Evolutionary conservation across 2,113 vertebrate genomes (phyloP), one percentile per base, ranked within the genome.

Genomic region (Neoarius graeffei): DNA sequence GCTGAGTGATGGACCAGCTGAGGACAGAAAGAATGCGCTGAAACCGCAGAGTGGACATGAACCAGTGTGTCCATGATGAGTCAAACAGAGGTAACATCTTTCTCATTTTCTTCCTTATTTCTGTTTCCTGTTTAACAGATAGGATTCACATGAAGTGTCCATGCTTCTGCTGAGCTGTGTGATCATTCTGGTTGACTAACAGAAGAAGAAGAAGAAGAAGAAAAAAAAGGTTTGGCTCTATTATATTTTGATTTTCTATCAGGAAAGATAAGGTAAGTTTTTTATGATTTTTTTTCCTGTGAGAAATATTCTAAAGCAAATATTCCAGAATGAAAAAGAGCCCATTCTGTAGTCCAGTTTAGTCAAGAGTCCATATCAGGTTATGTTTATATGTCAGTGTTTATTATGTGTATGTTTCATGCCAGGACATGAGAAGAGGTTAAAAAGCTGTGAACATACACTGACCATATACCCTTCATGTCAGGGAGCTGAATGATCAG

Each of bases 81-180:
- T 76, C 87, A 87, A 81, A 89, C 86, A 2, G 89, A 93, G 93
- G 93, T 91, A 92, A 88, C 90, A 89, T 83, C 19, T 48, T n/a
- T 35, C 25, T 67, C 5, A 56, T 19, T 14, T 42, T 17, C 62
- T 27, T 85, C 71, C 35, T 74, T 17, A 59, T 48, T 35, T 11
- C 27, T 48, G 11, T 14, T 56, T 48, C 25, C 50, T 50, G 64
- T 85, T 20, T 80, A n/a, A 67, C 14, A 23, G 48, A 25, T 5
- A 5, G 5, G 17, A 71, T 76, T 52, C 7, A 67, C n/a, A 54
- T 35, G 56, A 69, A 56, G 23, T 35, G 35, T 25, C 13, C 82
- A 10, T 67, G n/a, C 15, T 59, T 42, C 15, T 73, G 13, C 27
- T 42, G 57, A 62, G 9, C 56, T 60, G 52, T 57, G 30, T 57